Evolutionary conservation across 2,888 invertebrate genomes (phyloP).

Genomic region (Drosophila monieri): DNA sequence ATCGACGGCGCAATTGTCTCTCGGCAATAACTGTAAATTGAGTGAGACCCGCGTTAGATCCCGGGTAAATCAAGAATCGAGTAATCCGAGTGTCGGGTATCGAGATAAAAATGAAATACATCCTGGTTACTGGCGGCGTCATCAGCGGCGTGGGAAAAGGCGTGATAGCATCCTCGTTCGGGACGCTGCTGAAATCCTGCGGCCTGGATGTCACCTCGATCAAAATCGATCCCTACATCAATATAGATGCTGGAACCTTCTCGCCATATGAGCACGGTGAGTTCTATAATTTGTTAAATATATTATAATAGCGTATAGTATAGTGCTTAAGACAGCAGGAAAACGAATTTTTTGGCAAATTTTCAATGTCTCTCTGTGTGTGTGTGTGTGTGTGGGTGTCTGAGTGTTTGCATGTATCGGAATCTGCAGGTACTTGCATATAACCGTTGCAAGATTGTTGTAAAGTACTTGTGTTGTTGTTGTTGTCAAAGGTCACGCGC

Average conservation of each 20-base stretch:
- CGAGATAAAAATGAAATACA: conserved; percentile 93
- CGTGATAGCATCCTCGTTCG: conserved; percentile 97
- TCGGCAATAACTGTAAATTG: background rate
- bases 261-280: conserved; percentile 99
- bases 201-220: conserved; percentile 98
- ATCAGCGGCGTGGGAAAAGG: conserved; percentile 99
- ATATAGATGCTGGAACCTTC: conserved; percentile 99
- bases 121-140: conserved; percentile 99
- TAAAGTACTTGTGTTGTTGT: conserved; percentile 26
- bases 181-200: conserved; percentile 96
- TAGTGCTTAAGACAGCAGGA: conserved; percentile 1
- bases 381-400: background rate
- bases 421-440: conserved; percentile 15
- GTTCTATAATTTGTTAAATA: conserved; percentile 55
- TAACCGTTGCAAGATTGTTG: conserved; percentile 11
- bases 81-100: background rate
- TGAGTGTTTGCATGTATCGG: conserved; percentile 5
- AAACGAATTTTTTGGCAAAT: conserved; percentile 38
- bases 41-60: conserved; percentile 5
- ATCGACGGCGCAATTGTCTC: conserved; percentile 39
- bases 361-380: conserved; percentile 29
- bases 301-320: conserved; percentile 9
- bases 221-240: conserved; percentile 99
- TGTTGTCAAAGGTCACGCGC: conserved; percentile 47
- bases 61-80: conserved; percentile 7